Base-by-base conservation (phyloP, 1,140 invertebrate species). In the Drosophila pruinosa region DNA sequence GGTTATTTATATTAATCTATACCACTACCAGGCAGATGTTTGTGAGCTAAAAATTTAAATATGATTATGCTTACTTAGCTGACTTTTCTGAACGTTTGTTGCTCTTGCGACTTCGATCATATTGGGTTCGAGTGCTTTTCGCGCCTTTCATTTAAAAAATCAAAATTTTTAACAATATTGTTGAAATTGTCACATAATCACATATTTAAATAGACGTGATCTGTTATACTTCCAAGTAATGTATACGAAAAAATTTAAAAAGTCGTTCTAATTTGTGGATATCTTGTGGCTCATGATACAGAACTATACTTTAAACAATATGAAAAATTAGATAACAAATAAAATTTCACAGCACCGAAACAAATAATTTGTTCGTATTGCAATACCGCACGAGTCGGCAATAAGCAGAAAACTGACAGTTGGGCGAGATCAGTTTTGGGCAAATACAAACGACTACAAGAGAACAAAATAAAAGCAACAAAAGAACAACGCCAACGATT, bases 371-470 rank as follows among this genome's bases (percentile, higher is more conserved):
- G 50, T 71, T 63, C 47, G 67, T 54, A 64, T 64, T 64, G 56
- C 50, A 62, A 74, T 70, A 88, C 82, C 82, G 78, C 82, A 78
- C 82, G 82, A 82, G 68, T 88, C 82, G 82, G 64, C 82, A 67
- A 56, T 89, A 62, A 82, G 78, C 75, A 38, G 78, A 82, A 88
- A 88, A 88, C 82, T 90, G 88, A 90, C 88, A 90, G 76, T 90
- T 90, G 69, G 77, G 79, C 88, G 88, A 90, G 73, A 90, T 90
- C 88, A 90, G 83, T 90, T 88, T 90, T 89, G 79, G 67, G 75
- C 71, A 88, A 88, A 86, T 69, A 75, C 71, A 62, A 71, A 62
- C 81, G 79, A 89, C 80, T 78, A 89, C 69, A 78, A 89, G 76
- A 89, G 39, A 52, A 17, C 26, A 34, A 10, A 47, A 53, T 69